Evolutionary conservation across 2,888 invertebrate species (phyloP), one percentile per base, ranked within the genome.

Genomic region (Alloscopus bannaensis): DNA sequence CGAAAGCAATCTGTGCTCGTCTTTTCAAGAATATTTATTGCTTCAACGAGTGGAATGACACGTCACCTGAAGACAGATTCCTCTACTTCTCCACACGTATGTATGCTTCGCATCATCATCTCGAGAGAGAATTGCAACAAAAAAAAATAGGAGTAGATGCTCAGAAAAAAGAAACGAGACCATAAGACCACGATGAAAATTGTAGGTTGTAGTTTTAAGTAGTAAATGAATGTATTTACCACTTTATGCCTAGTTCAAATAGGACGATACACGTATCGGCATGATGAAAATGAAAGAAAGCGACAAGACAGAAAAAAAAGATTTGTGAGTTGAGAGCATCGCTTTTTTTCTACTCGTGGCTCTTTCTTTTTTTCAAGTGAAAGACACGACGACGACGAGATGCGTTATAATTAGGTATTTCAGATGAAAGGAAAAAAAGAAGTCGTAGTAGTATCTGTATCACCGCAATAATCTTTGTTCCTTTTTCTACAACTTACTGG

Each of bases 21-120:
- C 70, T 66, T 42, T 71, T 71, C 78, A 50, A 59, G 71, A 71
- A 78, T 78, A 78, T 78, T 78, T 78, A 78, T 78, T 78, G 78
- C 78, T 59, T 71, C 47, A 70, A 31, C 77, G 77, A 77, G 71
- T 78, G 78, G 78, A 78, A 78, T 78, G 78, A 78, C 78, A 78
- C 69, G 78, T 78, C 78, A 78, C 78, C 78, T 78, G 78, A 78
- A 78, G 78, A 78, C 78, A 78, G 78, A 78, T 78, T 78, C 78
- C 71, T 78, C 59, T 45, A 71, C 75, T 75, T 31, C 36, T 62
- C 31, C 52, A 31, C 26, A 60, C 36, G 22, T 24, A 60, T 60
- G n/a, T n/a, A n/a, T n/a, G n/a, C n/a, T n/a, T n/a, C n/a, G n/a
- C n/a, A 13, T 20, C 16, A 18, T 50, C 50, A 52, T 31, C 22